phyloP scores from a whole-genome alignment of 2,113 vertebrate species.

The Callopanchax toddi region DNA sequence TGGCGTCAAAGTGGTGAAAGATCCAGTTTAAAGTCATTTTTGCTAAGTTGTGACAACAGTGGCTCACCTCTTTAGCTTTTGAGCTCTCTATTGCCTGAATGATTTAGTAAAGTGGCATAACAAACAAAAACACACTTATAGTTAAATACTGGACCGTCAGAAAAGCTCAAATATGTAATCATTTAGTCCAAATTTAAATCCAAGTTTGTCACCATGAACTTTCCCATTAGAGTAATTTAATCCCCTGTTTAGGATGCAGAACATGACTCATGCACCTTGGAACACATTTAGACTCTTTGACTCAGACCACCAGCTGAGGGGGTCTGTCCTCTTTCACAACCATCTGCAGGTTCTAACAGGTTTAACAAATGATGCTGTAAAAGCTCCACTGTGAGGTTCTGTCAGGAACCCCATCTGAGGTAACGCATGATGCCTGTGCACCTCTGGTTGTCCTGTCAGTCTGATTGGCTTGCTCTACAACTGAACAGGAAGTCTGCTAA shows the following conservation, averaged over 20 bases:
- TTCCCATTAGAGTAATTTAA: not conserved
- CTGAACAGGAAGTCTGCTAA: slow-evolving; percentile 91
- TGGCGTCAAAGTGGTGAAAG: too few species aligned
- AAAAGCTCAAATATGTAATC: not conserved
- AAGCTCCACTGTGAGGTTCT: slow-evolving; percentile 43
- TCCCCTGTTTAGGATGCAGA: not conserved
- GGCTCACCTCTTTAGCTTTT: too few species aligned
- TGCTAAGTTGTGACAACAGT: too few species aligned
- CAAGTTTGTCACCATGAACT: not conserved
- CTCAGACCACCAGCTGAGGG: slow-evolving; percentile 29
- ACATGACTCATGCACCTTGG: slow-evolving; percentile 2
- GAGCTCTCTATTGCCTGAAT: too few species aligned
- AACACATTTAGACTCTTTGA: not conserved
- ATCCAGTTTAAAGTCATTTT: too few species aligned
- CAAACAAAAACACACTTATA: too few species aligned
- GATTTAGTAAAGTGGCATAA: too few species aligned
- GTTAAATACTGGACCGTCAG: too few species aligned
- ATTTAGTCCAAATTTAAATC: not conserved
- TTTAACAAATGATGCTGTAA: slow-evolving; percentile 44
- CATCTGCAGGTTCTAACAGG: slow-evolving; percentile 38
- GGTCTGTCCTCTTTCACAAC: slow-evolving; percentile 23
- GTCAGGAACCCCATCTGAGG: slow-evolving; percentile 52
- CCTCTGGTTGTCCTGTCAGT: slow-evolving; percentile 37
- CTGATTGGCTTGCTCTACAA: slow-evolving; percentile 63
- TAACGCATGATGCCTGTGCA: slow-evolving; percentile 40